Conservation (phyloP, 2,113 vertebrate genomes). For the Actinemys pallida region DNA sequence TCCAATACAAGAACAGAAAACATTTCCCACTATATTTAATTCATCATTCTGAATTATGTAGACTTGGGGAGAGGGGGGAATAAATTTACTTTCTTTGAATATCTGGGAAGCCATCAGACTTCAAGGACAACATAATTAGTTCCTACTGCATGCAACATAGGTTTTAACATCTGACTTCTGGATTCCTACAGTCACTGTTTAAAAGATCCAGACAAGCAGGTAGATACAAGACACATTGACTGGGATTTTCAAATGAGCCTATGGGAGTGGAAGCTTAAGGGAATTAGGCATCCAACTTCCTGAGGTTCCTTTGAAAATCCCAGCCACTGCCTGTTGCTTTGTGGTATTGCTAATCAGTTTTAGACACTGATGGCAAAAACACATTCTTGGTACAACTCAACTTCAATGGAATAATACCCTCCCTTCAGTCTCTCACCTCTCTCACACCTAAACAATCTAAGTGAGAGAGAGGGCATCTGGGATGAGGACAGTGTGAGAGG, state of each 20-base stretch:
- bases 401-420: not conserved
- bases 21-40: not conserved
- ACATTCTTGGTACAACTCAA: not conserved
- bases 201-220: not conserved
- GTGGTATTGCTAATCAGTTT: not conserved
- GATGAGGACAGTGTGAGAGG: not conserved
- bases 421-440: not conserved
- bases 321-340: not conserved
- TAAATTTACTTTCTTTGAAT: not conserved
- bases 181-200: not conserved
- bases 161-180: fast-evolving
- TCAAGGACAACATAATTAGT: not conserved
- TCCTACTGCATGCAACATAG: not conserved
- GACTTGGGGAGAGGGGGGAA: not conserved
- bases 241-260: not conserved
- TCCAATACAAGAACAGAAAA: not conserved
- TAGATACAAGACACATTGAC: not conserved
- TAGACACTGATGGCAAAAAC: not conserved
- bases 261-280: not conserved
- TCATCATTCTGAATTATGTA: not conserved
- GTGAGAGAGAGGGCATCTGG: not conserved
- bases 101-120: not conserved
- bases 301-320: not conserved
- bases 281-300: not conserved
- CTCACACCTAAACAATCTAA: not conserved